These are phyloP conservation scores for Microplitis demolitor DNA, from an alignment of 1,140 invertebrate genomes.

Conservation along the genomic window DNA sequence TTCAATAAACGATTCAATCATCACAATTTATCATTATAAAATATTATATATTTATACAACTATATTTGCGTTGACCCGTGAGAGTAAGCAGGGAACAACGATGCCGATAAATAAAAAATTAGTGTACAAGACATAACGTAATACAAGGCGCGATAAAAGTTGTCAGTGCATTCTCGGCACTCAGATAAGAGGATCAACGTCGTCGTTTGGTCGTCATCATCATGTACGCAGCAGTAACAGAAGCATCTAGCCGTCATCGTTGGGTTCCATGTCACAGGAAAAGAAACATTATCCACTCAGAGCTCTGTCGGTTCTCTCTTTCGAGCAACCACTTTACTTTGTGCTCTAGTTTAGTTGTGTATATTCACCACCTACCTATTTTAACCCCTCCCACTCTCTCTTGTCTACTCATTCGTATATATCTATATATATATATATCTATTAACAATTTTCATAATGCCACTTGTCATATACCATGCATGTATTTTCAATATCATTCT, in stretches of 20 bases:
- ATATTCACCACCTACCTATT: constrained; percentile 39
- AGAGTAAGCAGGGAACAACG: too few species aligned
- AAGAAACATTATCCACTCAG: constrained; percentile 55
- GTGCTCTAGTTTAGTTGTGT: constrained; percentile 41
- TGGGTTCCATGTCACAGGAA: constrained; percentile 50
- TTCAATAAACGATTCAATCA: too few species aligned
- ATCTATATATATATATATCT: neutral
- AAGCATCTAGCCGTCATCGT: constrained; percentile 26
- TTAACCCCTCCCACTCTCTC: constrained; percentile 15
- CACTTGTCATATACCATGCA: too few species aligned
- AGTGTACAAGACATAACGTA: neutral
- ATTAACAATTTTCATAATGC: neutral
- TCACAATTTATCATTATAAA: too few species aligned
- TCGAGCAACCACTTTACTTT: constrained; percentile 44
- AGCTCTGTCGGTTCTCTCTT: constrained; percentile 26
- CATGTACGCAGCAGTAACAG: neutral
- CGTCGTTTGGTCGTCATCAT: neutral
- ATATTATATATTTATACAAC: too few species aligned
- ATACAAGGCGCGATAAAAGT: neutral
- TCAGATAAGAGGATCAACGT: neutral
- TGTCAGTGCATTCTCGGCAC: neutral
- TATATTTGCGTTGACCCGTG: too few species aligned
- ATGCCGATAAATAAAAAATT: too few species aligned
- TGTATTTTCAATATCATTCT: too few species aligned
- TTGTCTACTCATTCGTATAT: too few species aligned